phyloP scores from a whole-genome alignment of 1,140 invertebrate species.

The Globodera rostochiensis region DNA sequence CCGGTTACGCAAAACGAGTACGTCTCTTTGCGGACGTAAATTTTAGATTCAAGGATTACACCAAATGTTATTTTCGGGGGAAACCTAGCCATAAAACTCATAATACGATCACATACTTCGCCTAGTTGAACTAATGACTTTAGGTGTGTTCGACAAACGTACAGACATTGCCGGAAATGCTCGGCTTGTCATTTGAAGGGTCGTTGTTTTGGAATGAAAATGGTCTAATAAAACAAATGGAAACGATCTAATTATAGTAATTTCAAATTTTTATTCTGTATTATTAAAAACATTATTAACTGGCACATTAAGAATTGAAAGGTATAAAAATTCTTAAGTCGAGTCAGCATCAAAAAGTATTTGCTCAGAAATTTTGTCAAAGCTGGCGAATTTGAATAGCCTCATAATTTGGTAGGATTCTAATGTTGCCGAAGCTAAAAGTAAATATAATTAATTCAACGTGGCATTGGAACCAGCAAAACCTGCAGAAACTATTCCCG shows the following conservation, averaged over 20 bases:
- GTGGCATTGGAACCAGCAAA: background rate
- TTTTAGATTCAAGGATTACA: too few relatives aligned
- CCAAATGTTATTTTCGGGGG: too few relatives aligned
- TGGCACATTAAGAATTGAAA: background rate
- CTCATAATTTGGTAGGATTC: conserved; percentile 65
- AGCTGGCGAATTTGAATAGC: conserved; percentile 63
- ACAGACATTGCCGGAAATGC: conserved; percentile 27
- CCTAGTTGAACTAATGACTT: background rate
- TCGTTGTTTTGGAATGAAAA: background rate
- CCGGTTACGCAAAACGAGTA: too few relatives aligned
- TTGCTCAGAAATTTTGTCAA: conserved; percentile 61
- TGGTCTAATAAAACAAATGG: conserved; percentile 1
- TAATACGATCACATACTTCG: too few relatives aligned
- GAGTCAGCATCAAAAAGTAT: conserved; percentile 48
- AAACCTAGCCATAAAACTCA: too few relatives aligned
- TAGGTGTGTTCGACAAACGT: conserved; percentile 28
- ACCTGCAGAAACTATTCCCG: conserved; percentile 60
- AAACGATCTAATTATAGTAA: background rate
- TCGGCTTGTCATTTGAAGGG: conserved; percentile 25
- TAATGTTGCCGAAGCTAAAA: conserved; percentile 56
- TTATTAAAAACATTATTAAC: background rate
- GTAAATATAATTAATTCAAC: background rate
- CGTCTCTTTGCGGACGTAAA: too few relatives aligned
- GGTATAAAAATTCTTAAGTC: background rate
- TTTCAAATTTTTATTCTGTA: too few relatives aligned